Conservation (phyloP, 2,888 invertebrate species). For the Oconnorella tubifera region DNA sequence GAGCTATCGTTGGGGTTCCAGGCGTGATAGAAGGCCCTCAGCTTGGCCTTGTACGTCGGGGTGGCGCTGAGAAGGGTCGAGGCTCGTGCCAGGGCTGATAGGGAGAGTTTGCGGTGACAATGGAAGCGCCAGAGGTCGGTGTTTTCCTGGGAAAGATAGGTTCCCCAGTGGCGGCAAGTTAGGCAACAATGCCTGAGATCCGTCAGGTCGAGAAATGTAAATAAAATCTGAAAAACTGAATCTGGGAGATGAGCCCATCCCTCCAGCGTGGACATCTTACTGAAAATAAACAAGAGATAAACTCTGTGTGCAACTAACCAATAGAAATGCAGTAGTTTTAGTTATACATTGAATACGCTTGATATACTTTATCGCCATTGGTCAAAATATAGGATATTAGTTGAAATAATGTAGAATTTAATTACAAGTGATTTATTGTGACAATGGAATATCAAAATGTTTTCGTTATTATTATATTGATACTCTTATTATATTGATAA, state of each 20-base stretch:
- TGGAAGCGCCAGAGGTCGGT: slow-evolving; percentile 92
- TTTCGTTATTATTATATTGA: too few species aligned
- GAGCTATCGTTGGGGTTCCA: slow-evolving; percentile 98
- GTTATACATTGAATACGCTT: too few species aligned
- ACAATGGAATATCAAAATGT: too few species aligned
- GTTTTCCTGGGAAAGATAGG: slow-evolving; percentile 81
- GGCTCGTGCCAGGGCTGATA: slow-evolving; percentile 74
- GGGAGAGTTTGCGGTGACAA: slow-evolving; percentile 79
- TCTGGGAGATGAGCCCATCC: slow-evolving; percentile 35
- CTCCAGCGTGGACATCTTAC: too few species aligned
- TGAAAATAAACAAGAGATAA: too few species aligned
- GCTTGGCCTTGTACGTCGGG: slow-evolving; percentile 85
- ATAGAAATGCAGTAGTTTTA: too few species aligned
- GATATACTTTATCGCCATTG: too few species aligned
- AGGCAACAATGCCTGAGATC: slow-evolving; percentile 84
- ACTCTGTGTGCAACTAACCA: too few species aligned
- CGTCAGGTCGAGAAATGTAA: slow-evolving; percentile 80
- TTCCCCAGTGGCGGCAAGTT: slow-evolving; percentile 90
- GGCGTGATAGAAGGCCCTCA: slow-evolving; percentile 82
- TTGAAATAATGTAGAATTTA: too few species aligned
- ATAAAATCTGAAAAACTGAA: slow-evolving; percentile 57
- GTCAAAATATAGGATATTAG: too few species aligned
- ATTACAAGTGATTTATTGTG: too few species aligned
- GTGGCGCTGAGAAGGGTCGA: slow-evolving; percentile 85
- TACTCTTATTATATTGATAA: too few species aligned